These are phyloP conservation scores for Drosophila neocordata DNA, from an alignment of 1,140 invertebrate genomes.

Conservation along the genomic window DNA sequence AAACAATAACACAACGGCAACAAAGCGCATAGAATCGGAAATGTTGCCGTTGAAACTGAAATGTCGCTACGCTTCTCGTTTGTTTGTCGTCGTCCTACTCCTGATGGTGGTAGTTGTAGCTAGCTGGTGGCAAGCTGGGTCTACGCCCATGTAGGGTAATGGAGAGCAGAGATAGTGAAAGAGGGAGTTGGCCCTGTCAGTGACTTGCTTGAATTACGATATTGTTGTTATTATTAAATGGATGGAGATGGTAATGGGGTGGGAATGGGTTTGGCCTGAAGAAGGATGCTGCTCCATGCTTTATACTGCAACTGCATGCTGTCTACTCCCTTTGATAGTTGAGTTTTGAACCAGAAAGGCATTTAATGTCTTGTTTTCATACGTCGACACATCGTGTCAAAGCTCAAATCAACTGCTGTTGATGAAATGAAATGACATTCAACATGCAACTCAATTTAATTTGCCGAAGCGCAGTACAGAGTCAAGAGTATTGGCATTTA, in stretches of 20 bases:
- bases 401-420: conserved; percentile 63
- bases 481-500: conserved; percentile 55
- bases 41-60: conserved; percentile 81
- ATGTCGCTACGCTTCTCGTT: conserved; percentile 67
- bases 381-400: conserved; percentile 57
- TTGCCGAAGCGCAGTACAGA: conserved; percentile 25
- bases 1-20: conserved; percentile 76
- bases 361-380: conserved; percentile 76
- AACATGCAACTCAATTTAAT: conserved; percentile 77
- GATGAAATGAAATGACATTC: conserved; percentile 69
- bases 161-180: background rate
- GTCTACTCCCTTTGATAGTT: conserved; percentile 56
- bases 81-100: conserved; percentile 27
- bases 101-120: conserved; percentile 8
- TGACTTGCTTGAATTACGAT: conserved; percentile 80
- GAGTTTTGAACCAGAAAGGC: conserved; percentile 66
- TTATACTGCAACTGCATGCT: background rate
- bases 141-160: conserved; percentile 54
- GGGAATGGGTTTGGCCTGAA: background rate
- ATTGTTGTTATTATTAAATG: conserved; percentile 82
- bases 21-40: conserved; percentile 75
- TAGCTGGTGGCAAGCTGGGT: conserved; percentile 14
- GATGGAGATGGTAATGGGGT: conserved; percentile 57
- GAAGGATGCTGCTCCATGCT: conserved; percentile 29
- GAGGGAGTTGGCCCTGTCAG: conserved; percentile 55